Evolutionary conservation across 2,113 vertebrate species (phyloP), one percentile per base, ranked within the genome.

Genomic region (Prunella himalayana): DNA sequence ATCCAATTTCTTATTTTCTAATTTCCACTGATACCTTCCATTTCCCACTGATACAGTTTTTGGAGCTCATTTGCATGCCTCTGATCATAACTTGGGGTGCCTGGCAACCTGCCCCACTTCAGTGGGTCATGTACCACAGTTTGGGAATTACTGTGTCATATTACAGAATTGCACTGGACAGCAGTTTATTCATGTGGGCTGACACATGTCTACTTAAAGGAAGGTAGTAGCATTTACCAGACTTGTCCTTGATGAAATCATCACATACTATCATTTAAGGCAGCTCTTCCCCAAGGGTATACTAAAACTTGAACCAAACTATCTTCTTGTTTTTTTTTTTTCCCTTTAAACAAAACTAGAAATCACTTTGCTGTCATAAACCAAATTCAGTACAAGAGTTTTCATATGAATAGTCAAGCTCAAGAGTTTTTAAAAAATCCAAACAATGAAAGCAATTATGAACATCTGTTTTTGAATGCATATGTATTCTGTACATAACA

Each of bases 401-500:
- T 94, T 92, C 91, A 23, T 72, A 64, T 94, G 86, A 95, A 92
- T 92, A 88, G 69, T 80, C 85, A 88, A 89, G 60, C 84, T 68
- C 72, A 49, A 92, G 90, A 92, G 92, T 94, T 94, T 86, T 13
- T 6, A 88, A 77, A 77, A 92, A 78, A 24, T 71, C 35, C 63
- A 73, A 94, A 91, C 63, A 89, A 83, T 37, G 35, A 47, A 88
- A 76, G 82, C 88, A 82, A 85, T 89, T 47, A 79, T 57, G 70
- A 60, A 82, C 88, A 68, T 93, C 88, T 86, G 84, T 39, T 82
- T 91, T 90, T 75, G 73, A 95, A 86, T 90, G 89, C 82, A 53
- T 95, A 92, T 96, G 93, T 95, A 94, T 96, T 97, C 94, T 96
- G 93, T 83, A 91, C 82, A 90, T 87, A 88, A 93, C 88, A 86